Evolutionary conservation across 2,797 vertebrate species (phyloP), one percentile per base, ranked within the genome.

Genomic region (Linurgus olivaceus): DNA sequence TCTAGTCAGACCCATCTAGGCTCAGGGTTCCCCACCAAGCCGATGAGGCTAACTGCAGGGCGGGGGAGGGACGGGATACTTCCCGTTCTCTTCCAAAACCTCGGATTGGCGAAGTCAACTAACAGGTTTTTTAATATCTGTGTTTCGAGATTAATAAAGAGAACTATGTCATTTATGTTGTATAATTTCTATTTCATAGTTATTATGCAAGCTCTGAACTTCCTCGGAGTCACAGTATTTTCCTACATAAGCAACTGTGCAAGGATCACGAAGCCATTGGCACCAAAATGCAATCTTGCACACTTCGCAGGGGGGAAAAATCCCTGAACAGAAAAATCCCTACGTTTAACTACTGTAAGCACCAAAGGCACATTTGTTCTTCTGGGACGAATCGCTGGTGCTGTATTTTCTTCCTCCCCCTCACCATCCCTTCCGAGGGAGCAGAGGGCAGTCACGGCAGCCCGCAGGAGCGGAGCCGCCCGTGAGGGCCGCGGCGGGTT

Each of bases 251-350:
- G 3, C 18, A 68, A 20, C 25, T 20, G 10, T 1, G 11, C 18
- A 33, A 45, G 18, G 11, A 28, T 8, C 12, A 13, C 1, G 3
- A 58, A 31, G 6, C 13, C 50, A 28, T 33, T 17, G 24, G 29
- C 71, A 58, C 24, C 23, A 57, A 74, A 57, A 59, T 1, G 9
- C 48, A 40, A 3, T 13, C 14, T 47, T 25, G 6, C 17, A 13
- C 17, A 11, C 61, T 76, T 66, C 19, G 16, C 9, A 2, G 2
- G 4, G 25, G 2, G 10, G 1, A 0, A 1, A 40, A 38, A 13
- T 6, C 26, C 24, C 20, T 9, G 17, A 7, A 2, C 4, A 47
- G 31, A 47, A 66, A 48, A 57, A 33, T 18, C 42, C 18, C 26
- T 8, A 6, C 19, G 26, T 24, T 33, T 50, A 45, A 84, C 26